These are phyloP conservation scores for Leptarthrus brevirostris DNA, from an alignment of 2,888 invertebrate species.

Conservation along the genomic window DNA sequence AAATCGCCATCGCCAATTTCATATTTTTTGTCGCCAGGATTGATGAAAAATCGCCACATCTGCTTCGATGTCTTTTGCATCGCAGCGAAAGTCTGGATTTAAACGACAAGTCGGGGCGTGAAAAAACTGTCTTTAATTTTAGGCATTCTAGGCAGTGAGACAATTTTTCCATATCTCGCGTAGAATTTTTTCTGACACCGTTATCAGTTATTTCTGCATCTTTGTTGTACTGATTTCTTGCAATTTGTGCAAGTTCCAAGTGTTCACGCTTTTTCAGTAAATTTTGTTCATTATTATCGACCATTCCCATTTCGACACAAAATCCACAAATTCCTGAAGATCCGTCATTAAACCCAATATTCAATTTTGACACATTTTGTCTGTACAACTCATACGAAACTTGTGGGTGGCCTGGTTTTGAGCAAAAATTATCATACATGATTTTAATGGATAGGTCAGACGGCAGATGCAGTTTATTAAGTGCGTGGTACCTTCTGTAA, in stretches of 20 bases:
- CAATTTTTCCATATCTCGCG: constrained; percentile 9
- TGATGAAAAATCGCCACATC: no score
- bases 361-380: constrained; percentile 11
- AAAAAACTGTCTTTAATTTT: constrained; percentile 2
- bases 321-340: neutral
- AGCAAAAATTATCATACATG: no score
- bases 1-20: no score
- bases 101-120: neutral
- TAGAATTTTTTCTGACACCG: neutral
- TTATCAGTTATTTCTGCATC: neutral
- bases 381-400: neutral
- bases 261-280: neutral
- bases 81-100: neutral
- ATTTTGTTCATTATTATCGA: constrained; percentile 1
- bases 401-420: no score
- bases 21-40: no score
- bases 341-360: constrained; percentile 10
- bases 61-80: constrained; percentile 1
- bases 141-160: neutral
- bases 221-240: neutral
- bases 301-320: constrained; percentile 11
- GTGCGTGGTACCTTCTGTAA: no score
- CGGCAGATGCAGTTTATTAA: no score
- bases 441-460: no score
- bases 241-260: neutral